Conservation (phyloP, 1,140 invertebrate species). For the Drosophila nigromelanica region DNA sequence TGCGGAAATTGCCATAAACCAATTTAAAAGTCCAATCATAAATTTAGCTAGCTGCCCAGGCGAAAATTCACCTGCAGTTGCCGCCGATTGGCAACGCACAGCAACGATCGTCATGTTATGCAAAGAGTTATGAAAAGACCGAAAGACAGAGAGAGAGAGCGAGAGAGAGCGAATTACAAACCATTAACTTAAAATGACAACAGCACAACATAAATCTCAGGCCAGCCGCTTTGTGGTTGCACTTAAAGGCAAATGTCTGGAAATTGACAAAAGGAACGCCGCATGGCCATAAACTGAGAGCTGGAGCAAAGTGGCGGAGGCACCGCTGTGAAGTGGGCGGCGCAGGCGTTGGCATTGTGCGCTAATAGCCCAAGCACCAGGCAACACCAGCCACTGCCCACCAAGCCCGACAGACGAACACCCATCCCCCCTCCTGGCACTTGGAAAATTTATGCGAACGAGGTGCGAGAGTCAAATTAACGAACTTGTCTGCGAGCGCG, state of each 20-base stretch:
- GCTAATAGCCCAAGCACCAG: slow-evolving; percentile 62
- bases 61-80: slow-evolving; percentile 67
- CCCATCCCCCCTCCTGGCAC: slow-evolving; percentile 6
- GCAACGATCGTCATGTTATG: slow-evolving; percentile 38
- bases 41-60: slow-evolving; percentile 48
- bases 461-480: slow-evolving; percentile 74
- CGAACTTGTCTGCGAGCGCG: slow-evolving; percentile 58
- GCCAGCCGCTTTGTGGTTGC: slow-evolving; percentile 44
- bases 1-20: slow-evolving; percentile 67
- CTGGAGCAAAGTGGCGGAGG: slow-evolving; percentile 22
- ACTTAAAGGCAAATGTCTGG: slow-evolving; percentile 69
- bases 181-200: slow-evolving; percentile 80
- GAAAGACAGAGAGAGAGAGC: background rate
- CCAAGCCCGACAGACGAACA: slow-evolving; percentile 34
- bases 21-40: slow-evolving; percentile 69
- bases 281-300: slow-evolving; percentile 40
- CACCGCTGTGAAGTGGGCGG: slow-evolving; percentile 28
- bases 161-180: slow-evolving; percentile 48
- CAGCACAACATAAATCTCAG: slow-evolving; percentile 70
- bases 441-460: slow-evolving; percentile 51
- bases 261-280: slow-evolving; percentile 66
- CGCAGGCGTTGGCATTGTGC: slow-evolving; percentile 49
- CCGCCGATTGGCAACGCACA: no score
- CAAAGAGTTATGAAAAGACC: slow-evolving; percentile 44
- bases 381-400: slow-evolving; percentile 30